Evolutionary conservation across 2,888 invertebrate species (phyloP).

Genomic region (Leptinotarsa haldemani): DNA sequence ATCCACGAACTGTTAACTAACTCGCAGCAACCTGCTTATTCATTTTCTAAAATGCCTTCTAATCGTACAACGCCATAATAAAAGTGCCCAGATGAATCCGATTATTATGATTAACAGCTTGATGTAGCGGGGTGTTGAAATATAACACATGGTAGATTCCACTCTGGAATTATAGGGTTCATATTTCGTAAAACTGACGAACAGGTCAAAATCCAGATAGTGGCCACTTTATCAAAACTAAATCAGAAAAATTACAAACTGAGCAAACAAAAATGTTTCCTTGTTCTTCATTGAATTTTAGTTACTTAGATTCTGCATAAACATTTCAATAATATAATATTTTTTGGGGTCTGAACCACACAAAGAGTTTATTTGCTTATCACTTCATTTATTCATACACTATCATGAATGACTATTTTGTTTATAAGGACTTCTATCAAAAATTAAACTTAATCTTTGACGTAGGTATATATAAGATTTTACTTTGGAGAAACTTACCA

Average conservation of each 20-base stretch:
- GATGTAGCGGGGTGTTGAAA: conserved; percentile 23
- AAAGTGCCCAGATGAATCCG: conserved; percentile 33
- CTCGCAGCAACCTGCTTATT: conserved; percentile 32
- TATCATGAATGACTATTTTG: too few relatives aligned
- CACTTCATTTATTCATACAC: too few relatives aligned
- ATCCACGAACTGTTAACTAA: conserved; percentile 28
- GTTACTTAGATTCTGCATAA: too few relatives aligned
- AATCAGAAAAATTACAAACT: background rate
- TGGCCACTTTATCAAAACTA: background rate
- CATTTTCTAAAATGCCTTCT: conserved; percentile 41
- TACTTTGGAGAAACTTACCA: too few relatives aligned
- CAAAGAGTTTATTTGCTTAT: too few relatives aligned
- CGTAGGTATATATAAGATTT: too few relatives aligned
- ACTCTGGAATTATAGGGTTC: too few relatives aligned
- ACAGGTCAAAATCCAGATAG: background rate
- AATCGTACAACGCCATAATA: conserved; percentile 34
- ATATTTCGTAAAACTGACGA: background rate
- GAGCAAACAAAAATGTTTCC: background rate
- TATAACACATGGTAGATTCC: conserved; percentile 22
- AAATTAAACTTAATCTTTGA: too few relatives aligned
- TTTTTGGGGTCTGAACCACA: too few relatives aligned
- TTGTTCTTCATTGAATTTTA: too few relatives aligned
- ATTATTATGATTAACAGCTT: conserved; percentile 34
- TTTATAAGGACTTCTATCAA: too few relatives aligned
- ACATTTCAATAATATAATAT: too few relatives aligned